Percentiles rank a stretch among this genome's conserved stretches.
Evolutionary conservation across 2,888 invertebrate species (phyloP).

Genomic region (Drosophila koepferae): DNA sequence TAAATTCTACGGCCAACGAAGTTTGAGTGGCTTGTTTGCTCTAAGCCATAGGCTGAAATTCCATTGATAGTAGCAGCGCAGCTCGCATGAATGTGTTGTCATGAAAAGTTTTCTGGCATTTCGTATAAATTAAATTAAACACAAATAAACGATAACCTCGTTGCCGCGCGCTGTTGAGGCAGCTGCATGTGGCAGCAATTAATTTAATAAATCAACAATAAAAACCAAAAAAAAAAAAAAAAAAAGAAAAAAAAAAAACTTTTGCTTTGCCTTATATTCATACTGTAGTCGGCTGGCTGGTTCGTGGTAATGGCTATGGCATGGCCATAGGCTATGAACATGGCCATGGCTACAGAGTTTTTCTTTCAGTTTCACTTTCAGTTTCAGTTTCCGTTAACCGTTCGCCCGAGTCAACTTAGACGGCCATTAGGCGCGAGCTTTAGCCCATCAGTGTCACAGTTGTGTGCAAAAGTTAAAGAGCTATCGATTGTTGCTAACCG

Average conservation of each 20-base stretch:
- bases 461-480: slow-evolving; percentile 70
- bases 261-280: slow-evolving; percentile 48
- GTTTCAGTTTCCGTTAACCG: slow-evolving; percentile 20
- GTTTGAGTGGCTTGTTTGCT: background rate
- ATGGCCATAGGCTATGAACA: slow-evolving; percentile 7
- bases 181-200: slow-evolving; percentile 73
- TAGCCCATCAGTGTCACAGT: slow-evolving; percentile 75
- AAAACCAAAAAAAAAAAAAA: slow-evolving; percentile 54
- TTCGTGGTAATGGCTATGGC: slow-evolving; percentile 1
- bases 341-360: slow-evolving; percentile 14
- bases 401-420: slow-evolving; percentile 67
- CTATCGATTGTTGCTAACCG: slow-evolving; percentile 57
- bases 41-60: background rate
- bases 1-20: background rate
- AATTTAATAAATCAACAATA: slow-evolving; percentile 82
- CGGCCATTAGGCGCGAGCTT: slow-evolving; percentile 75
- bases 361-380: slow-evolving; percentile 2
- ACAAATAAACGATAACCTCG: slow-evolving; percentile 67
- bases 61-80: background rate
- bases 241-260: slow-evolving; percentile 60
- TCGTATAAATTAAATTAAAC: slow-evolving; percentile 76
- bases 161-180: slow-evolving; percentile 17
- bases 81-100: slow-evolving; percentile 46
- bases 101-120: slow-evolving; percentile 61
- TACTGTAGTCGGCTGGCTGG: slow-evolving; percentile 2